Evolutionary conservation across 2,113 vertebrate genomes (phyloP).

Genomic region (Camelus bactrianus): DNA sequence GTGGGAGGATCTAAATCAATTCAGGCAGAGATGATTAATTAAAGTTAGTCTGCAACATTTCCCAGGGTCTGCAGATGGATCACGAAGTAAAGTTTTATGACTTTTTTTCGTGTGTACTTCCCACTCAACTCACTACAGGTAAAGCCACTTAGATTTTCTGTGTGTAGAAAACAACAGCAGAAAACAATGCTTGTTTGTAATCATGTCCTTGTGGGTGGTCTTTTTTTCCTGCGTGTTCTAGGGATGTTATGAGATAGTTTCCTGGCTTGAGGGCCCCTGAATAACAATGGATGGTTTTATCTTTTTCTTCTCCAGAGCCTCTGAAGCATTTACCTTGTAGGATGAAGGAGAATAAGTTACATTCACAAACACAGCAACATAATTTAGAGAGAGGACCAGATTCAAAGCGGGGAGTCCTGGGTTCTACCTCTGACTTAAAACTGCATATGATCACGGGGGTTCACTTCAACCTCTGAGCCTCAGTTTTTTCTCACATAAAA

Average conservation of each 20-base stretch:
- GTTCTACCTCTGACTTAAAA: neutral
- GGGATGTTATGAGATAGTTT: neutral
- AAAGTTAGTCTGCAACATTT: slow-evolving; percentile 58
- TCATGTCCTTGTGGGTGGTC: neutral
- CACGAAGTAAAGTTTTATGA: slow-evolving; percentile 64
- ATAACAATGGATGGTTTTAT: neutral
- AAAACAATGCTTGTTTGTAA: neutral
- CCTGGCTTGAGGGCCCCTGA: neutral
- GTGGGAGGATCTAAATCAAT: slow-evolving; percentile 73
- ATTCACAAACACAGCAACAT: neutral
- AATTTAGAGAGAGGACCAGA: neutral
- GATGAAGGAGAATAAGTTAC: neutral
- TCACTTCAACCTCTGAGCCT: neutral
- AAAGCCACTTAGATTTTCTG: neutral
- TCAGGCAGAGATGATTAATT: slow-evolving; percentile 72
- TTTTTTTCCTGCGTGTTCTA: neutral
- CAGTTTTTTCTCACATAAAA: neutral
- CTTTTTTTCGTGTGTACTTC: neutral
- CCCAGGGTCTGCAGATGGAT: slow-evolving; percentile 29
- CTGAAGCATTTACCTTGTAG: neutral
- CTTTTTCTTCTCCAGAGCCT: neutral
- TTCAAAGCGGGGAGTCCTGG: neutral
- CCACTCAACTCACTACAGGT: neutral
- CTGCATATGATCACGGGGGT: neutral
- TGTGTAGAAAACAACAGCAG: neutral